These are phyloP conservation scores for Pachymerium ferrugineum DNA, from an alignment of 2,888 invertebrate genomes.

Conservation along the genomic window DNA sequence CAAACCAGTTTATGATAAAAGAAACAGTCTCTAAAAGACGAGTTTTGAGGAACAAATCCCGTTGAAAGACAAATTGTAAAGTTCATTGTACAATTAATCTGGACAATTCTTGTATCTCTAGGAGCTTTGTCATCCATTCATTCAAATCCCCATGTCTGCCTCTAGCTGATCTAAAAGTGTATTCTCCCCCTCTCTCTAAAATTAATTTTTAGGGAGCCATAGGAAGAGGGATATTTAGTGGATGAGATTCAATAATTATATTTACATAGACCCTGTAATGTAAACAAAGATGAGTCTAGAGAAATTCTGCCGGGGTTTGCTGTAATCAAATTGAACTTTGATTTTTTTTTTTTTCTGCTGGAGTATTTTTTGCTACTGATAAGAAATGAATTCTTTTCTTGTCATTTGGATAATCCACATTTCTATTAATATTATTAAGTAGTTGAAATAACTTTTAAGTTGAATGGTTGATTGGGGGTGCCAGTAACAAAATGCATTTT, in stretches of 20 bases:
- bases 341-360: not conserved
- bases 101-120: constrained; percentile 24
- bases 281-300: constrained; percentile 16
- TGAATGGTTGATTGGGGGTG: too few species aligned
- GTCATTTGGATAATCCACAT: not conserved
- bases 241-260: constrained; percentile 10
- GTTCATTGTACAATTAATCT: constrained; percentile 24
- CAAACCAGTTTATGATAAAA: constrained; percentile 12
- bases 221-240: constrained; percentile 5
- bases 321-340: constrained; percentile 14
- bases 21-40: constrained; percentile 16
- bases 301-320: too few species aligned
- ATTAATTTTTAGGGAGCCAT: not conserved
- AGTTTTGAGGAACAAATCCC: constrained; percentile 5
- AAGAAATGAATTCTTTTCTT: not conserved
- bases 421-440: not conserved
- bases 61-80: not conserved
- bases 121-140: constrained; percentile 8
- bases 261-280: not conserved
- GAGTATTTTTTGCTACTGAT: not conserved
- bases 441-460: too few species aligned
- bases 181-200: not conserved
- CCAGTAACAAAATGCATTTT: too few species aligned
- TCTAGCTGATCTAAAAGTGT: constrained; percentile 1
- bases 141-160: constrained; percentile 10